Evolutionary conservation across 2,113 vertebrate species (phyloP), one percentile per base, ranked within the genome.

Genomic region (Sula dactylatra): DNA sequence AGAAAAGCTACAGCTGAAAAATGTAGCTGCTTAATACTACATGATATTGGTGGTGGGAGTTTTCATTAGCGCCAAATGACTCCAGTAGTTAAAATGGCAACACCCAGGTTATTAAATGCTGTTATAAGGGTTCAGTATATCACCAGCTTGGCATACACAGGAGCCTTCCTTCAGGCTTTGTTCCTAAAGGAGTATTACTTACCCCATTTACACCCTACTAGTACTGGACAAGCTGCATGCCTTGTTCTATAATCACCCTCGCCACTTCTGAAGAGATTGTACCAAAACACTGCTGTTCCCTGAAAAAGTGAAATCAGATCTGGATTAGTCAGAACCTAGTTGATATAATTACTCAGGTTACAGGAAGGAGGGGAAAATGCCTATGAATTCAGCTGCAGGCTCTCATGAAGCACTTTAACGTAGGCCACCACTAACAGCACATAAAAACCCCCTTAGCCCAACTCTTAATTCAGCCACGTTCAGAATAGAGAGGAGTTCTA

Each of bases 141-240:
- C 42, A 24, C n/a, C 52, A 86, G 18, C 18, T 78, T 52, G 26
- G 38, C 52, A 27, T 2, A 61, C 16, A 47, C 31, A 4, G 1
- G 2, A 19, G 31, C 27, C 14, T 77, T 31, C 64, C 50, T 49
- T 58, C 42, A 73, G 38, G n/a, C 40, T 88, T 81, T 52, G 24
- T 5, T 93, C 50, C 56, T 40, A 31, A 44, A 71, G 13, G 17
- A 72, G 24, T 19, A 17, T 50, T 45, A 98, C 99, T 99, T 96
- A 99, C 99, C 99, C 99, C 99, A 99, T 98, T 99, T 99, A 97
- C 99, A 99, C 45, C 99, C 99, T 70, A 99, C 99, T 94, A 99
- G 98, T 49, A 99, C 99, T 1, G 99, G 99, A 58, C 99, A 99
- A 82, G 99, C 99, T 34, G 99, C 99, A 3, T 99, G 99, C 79